phyloP scores from a whole-genome alignment of 2,888 invertebrate species.

The Pristionchus japonicus region DNA sequence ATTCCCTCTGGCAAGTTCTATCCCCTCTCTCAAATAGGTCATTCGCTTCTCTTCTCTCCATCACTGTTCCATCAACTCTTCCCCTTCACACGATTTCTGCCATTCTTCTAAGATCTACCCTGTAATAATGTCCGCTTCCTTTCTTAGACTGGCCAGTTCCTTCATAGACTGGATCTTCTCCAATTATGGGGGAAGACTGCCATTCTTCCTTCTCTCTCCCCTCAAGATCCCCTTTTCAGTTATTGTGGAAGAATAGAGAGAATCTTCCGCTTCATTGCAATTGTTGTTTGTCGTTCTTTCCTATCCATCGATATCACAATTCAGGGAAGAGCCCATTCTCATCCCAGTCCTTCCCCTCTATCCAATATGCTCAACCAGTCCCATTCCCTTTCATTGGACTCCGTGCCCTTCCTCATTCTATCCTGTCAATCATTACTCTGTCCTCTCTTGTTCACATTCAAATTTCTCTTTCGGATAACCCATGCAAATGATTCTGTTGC shows the following conservation, averaged over 20 bases:
- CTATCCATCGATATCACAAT: background rate
- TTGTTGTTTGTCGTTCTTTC: background rate
- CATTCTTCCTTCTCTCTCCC: background rate
- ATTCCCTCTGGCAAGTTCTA: constrained; percentile 11
- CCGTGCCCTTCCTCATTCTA: background rate
- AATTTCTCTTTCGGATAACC: background rate
- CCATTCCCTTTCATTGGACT: background rate
- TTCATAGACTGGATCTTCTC: background rate
- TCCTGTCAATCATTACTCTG: constrained; percentile 18
- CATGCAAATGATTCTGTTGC: background rate
- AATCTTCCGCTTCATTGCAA: background rate
- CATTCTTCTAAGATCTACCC: background rate
- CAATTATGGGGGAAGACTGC: constrained; percentile 1
- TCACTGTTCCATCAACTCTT: background rate
- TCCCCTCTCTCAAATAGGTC: background rate
- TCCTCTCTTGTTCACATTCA: background rate
- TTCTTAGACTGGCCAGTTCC: background rate
- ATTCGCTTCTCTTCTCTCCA: background rate
- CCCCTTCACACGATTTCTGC: background rate
- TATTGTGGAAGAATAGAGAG: background rate
- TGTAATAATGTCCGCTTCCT: background rate
- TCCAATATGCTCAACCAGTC: constrained; percentile 30
- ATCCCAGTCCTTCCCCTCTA: background rate
- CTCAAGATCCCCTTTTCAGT: background rate
- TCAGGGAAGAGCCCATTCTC: background rate